Conservation (phyloP, 1,140 invertebrate species). For the Brachionus angularis region DNA sequence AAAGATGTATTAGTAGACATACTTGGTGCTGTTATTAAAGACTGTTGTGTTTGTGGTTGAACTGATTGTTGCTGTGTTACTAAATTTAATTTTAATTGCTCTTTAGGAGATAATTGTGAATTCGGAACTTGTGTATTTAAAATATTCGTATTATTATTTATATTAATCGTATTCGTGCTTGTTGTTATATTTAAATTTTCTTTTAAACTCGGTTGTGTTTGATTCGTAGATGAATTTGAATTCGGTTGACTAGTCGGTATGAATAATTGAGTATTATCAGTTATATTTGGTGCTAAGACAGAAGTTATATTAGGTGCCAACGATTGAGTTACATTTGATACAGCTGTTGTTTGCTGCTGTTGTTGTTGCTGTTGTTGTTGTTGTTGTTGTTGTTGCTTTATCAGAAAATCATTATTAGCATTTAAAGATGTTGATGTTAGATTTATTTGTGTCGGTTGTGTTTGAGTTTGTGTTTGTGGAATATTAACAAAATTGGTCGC, state of each 20-base stretch:
- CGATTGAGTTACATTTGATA: not conserved
- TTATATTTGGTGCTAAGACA: not conserved
- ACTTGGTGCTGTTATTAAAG: too few species aligned
- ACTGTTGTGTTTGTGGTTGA: too few species aligned
- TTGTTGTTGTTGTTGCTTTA: not conserved
- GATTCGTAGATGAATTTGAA: not conserved
- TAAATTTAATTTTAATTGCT: too few species aligned
- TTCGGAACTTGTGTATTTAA: too few species aligned
- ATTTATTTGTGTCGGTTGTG: not conserved
- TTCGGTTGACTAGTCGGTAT: not conserved
- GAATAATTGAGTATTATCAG: slow-evolving; percentile 22
- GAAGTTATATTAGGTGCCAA: not conserved
- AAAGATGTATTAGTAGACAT: too few species aligned
- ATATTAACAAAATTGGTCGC: not conserved
- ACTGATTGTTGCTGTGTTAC: too few species aligned
- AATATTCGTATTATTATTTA: slow-evolving; percentile 1
- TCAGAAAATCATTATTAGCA: too few species aligned
- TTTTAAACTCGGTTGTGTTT: too few species aligned
- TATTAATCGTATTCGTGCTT: not conserved
- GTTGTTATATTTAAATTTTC: too few species aligned
- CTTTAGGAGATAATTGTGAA: too few species aligned
- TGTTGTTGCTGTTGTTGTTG: not conserved
- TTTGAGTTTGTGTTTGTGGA: not conserved
- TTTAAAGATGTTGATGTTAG: not conserved
- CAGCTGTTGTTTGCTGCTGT: not conserved